Evolutionary conservation across 2,113 vertebrate species (phyloP).

Genomic region (Urocolius indicus): DNA sequence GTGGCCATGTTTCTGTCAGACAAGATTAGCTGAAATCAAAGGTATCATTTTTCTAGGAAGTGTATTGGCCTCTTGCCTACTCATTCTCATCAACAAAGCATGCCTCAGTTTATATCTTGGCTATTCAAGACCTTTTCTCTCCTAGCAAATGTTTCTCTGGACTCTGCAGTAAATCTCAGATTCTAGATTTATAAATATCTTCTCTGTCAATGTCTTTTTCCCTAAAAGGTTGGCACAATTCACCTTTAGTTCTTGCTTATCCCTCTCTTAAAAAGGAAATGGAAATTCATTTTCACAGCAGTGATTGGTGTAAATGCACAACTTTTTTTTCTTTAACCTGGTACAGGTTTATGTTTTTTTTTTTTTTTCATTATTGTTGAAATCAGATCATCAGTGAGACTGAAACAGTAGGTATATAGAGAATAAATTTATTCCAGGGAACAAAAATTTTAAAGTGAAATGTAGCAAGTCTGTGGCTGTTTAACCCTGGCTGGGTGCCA

Average conservation of each 20-base stretch:
- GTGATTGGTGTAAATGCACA: not conserved
- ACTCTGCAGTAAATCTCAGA: not conserved
- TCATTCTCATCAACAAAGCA: not conserved
- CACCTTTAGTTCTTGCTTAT: not conserved
- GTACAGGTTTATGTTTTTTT: not conserved
- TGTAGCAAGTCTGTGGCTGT: not conserved
- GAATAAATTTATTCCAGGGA: not conserved
- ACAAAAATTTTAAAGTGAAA: not conserved
- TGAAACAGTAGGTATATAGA: not conserved
- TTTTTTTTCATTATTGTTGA: not conserved
- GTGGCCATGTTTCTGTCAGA: accelerated
- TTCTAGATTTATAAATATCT: not conserved
- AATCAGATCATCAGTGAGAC: not conserved
- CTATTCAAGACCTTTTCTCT: not conserved
- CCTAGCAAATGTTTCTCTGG: not conserved
- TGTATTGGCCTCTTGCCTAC: not conserved
- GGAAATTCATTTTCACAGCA: not conserved
- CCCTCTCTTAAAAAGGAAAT: not conserved
- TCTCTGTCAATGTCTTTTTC: not conserved
- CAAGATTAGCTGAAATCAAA: not conserved
- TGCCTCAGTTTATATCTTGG: not conserved
- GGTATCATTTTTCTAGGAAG: not conserved
- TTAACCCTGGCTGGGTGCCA: no score
- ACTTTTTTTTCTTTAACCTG: not conserved
- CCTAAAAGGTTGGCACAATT: not conserved